These are phyloP conservation scores for Neodontobutis hainanensis DNA, from an alignment of 2,113 vertebrate species.

Conservation along the genomic window DNA sequence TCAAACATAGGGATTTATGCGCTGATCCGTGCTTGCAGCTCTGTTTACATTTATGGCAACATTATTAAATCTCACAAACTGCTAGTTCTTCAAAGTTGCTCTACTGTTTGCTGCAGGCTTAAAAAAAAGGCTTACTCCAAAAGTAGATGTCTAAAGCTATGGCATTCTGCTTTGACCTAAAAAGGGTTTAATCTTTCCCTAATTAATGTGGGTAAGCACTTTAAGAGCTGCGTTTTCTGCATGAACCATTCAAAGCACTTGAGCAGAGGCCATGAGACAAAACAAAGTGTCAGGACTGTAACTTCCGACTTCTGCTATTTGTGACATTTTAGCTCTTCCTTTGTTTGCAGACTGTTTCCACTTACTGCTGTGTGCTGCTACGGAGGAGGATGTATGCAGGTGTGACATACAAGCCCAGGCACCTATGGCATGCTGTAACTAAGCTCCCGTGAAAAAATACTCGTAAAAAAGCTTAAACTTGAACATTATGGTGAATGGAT, in stretches of 20 bases:
- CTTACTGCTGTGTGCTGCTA: constrained; percentile 13
- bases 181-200: constrained; percentile 28
- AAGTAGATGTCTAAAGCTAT: constrained; percentile 16
- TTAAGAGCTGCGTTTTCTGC: constrained; percentile 9
- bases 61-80: constrained; percentile 2
- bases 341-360: constrained; percentile 45
- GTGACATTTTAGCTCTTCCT: constrained; percentile 62
- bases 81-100: neutral
- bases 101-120: neutral
- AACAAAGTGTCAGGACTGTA: constrained; percentile 27
- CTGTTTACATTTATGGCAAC: constrained; percentile 21
- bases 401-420: neutral
- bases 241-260: constrained; percentile 2
- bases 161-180: constrained; percentile 18
- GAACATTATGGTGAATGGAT: no score
- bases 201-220: constrained; percentile 30
- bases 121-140: constrained; percentile 20
- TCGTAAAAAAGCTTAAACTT: neutral
- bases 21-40: constrained; percentile 11
- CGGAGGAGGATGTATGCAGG: constrained; percentile 31
- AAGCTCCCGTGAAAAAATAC: neutral
- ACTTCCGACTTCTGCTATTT: constrained; percentile 63
- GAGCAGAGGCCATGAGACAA: constrained; percentile 24
- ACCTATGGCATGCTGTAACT: no score
- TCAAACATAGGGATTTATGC: neutral